Conservation (phyloP, 2,797 vertebrate species). For the Eulemur mongoz region DNA sequence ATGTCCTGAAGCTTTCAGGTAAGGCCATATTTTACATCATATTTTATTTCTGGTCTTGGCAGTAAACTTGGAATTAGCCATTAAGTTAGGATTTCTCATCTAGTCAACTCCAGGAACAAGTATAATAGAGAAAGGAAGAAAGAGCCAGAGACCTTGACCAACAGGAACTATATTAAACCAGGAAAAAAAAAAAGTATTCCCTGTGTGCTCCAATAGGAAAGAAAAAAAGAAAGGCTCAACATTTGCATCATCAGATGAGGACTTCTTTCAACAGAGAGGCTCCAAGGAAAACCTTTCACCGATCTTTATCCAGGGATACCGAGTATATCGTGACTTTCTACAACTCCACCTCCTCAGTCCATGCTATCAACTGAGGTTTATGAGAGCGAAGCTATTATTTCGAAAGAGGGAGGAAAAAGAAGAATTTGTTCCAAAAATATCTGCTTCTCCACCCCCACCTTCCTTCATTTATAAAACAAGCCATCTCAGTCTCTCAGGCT, state of each 20-base stretch:
- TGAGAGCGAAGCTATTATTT: conserved; percentile 30
- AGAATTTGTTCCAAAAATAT: conserved; percentile 61
- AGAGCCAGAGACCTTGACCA: conserved; percentile 55
- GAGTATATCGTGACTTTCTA: conserved; percentile 1
- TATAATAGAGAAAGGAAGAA: conserved; percentile 46
- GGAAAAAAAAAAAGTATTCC: conserved; percentile 53
- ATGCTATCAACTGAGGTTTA: conserved; percentile 48
- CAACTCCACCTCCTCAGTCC: conserved; percentile 42
- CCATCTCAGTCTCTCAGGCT: conserved; percentile 64
- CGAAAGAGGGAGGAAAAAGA: not conserved
- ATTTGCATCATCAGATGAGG: conserved; percentile 11
- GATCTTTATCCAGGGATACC: conserved; percentile 18
- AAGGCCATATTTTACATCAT: conserved; percentile 64
- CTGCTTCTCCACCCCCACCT: conserved; percentile 54
- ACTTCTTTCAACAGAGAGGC: not conserved
- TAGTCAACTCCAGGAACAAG: conserved; percentile 59
- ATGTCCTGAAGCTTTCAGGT: conserved; percentile 66
- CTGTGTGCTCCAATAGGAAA: conserved; percentile 26
- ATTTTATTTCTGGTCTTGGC: conserved; percentile 73
- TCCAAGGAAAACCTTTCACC: not conserved
- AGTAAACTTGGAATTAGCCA: conserved; percentile 63
- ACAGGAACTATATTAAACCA: conserved; percentile 47
- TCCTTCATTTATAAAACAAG: conserved; percentile 73
- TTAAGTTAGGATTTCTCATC: conserved; percentile 69
- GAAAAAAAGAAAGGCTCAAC: not conserved